phyloP scores from a whole-genome alignment of 2,888 invertebrate genomes.

The Arctia plantaginis region DNA sequence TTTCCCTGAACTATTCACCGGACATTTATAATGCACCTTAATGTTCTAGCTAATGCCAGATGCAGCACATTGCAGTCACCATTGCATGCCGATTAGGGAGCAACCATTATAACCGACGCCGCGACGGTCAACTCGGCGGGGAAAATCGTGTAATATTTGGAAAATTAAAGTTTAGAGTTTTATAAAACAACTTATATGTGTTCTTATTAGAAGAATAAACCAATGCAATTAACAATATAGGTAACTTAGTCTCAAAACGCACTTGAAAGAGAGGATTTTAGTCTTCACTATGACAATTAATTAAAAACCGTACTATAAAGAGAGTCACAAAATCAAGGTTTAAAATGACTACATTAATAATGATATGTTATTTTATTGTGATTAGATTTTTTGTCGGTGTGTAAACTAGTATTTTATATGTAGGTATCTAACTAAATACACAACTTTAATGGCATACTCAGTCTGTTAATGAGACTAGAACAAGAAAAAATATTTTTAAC shows the following conservation, averaged over 20 bases:
- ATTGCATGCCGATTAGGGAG: constrained; percentile 65
- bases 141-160: constrained; percentile 53
- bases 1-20: constrained; percentile 45
- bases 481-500: background rate
- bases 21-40: constrained; percentile 55
- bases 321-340: background rate
- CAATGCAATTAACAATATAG: background rate
- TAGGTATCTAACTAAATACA: constrained; percentile 19
- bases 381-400: constrained; percentile 20
- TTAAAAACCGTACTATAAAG: background rate
- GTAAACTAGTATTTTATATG: constrained; percentile 9
- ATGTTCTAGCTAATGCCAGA: constrained; percentile 64
- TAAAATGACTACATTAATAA: constrained; percentile 24
- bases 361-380: constrained; percentile 50
- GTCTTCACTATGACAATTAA: background rate
- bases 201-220: background rate
- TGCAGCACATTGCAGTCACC: constrained; percentile 65
- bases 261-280: background rate
- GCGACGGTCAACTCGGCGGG: constrained; percentile 78
- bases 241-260: background rate
- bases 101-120: constrained; percentile 71
- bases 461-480: background rate
- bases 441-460: background rate
- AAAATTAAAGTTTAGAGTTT: background rate
- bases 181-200: background rate